Base-by-base conservation (phyloP, 1,140 invertebrate species). In the Glomeris maerens region DNA sequence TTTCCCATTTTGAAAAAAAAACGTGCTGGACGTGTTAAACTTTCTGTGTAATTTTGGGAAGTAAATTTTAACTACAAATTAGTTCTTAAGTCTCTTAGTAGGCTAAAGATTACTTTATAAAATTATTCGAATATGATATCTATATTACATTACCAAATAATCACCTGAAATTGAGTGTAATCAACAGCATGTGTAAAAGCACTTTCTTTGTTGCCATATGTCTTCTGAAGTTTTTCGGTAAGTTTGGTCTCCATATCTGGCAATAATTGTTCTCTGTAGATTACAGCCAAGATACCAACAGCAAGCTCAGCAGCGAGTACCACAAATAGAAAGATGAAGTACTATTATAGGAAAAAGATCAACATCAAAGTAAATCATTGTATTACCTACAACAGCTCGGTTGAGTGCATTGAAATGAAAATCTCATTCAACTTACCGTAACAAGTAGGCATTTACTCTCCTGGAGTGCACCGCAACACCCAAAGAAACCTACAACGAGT, bases 151-250 rank as follows among this genome's bases (percentile, higher is more conserved):
- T n/a, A n/a, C n/a, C n/a, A n/a, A n/a, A n/a, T n/a, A n/a, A n/a
- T n/a, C 58, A 74, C 72, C 60, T 72, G 70, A 44, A 67, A 72
- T 55, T 75, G 72, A 29, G 69, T 67, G 47, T 68, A 70, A 58
- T 74, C 71, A 25, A 75, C 59, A 47, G 72, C 72, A 2, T 68
- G 59, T 42, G 65, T 74, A 48, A 74, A 72, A 7, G 60, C 55
- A 1, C 61, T 64, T 44, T 52, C 60, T 7, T 49, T 14, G 23
- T 20, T 20, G 14, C 70, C 72, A 40, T 73, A 73, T 5, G 70
- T 57, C 23, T 60, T 52, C 17, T 60, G 55, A 29, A 73, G 56
- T 60, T 66, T 68, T 26, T 60, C 59, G 17, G 55, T 59, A 7
- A 74, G 56, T 38, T 67, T 63, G 20, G 56, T 54, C 56, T 70